Evolutionary conservation across 2,113 vertebrate genomes (phyloP).

Genomic region (Seriola rivoliana): DNA sequence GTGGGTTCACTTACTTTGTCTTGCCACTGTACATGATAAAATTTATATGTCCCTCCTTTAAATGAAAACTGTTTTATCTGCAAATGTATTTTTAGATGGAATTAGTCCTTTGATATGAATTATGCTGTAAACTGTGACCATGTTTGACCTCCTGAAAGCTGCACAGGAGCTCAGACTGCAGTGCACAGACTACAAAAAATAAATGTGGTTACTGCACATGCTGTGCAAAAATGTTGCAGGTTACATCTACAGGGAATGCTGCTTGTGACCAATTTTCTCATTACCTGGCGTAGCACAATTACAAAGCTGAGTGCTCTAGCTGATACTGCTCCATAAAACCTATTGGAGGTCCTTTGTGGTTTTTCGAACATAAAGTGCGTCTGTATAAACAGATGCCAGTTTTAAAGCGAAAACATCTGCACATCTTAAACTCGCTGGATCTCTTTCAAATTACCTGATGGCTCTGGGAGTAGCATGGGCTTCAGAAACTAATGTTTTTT

Average conservation of each 20-base stretch:
- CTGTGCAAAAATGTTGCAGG: conserved; percentile 76
- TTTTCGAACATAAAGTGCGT: conserved; percentile 81
- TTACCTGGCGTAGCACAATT: conserved; percentile 83
- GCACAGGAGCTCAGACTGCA: conserved; percentile 40
- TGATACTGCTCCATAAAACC: conserved; percentile 83
- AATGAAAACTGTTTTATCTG: conserved; percentile 14
- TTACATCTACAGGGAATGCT: conserved; percentile 77
- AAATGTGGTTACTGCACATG: conserved; percentile 64
- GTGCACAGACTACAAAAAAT: conserved; percentile 44
- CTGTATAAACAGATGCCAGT: conserved; percentile 87
- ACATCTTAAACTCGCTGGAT: conserved; percentile 84
- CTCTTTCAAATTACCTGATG: conserved; percentile 85
- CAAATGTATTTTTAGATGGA: conserved; percentile 43
- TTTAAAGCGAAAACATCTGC: conserved; percentile 86
- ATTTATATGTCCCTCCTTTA: not conserved
- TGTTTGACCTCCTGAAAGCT: conserved; percentile 56
- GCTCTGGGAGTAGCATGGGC: conserved; percentile 77
- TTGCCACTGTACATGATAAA: too few relatives aligned
- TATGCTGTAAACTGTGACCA: conserved; percentile 38
- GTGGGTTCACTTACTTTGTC: too few relatives aligned
- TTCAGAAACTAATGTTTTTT: conserved; percentile 78
- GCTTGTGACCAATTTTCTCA: conserved; percentile 84
- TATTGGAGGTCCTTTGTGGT: conserved; percentile 82
- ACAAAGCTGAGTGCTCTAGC: conserved; percentile 81
- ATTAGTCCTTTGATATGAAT: conserved; percentile 41